Evolutionary conservation across 1,140 invertebrate species (phyloP).

Genomic region (Caenorhabditis tropicalis): DNA sequence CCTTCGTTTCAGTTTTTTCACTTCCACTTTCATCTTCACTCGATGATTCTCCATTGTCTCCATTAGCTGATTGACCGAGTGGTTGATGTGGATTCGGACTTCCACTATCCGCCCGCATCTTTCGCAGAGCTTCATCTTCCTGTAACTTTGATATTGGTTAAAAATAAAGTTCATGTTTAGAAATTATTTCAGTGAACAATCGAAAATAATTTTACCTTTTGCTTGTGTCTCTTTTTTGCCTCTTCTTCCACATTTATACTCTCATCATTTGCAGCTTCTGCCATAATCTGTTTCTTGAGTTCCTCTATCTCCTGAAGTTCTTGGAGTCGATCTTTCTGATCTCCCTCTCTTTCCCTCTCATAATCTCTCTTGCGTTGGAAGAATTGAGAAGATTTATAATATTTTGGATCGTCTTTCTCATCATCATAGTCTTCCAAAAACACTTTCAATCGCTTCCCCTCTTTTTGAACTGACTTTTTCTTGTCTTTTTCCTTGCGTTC

Average conservation of each 20-base stretch:
- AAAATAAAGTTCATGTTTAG: neutral
- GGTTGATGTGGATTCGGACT: slow-evolving; percentile 59
- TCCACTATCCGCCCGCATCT: slow-evolving; percentile 54
- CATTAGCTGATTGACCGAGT: slow-evolving; percentile 49
- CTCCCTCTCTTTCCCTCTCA: slow-evolving; percentile 87
- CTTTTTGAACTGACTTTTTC: slow-evolving; percentile 71
- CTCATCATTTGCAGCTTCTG: slow-evolving; percentile 77
- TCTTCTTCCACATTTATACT: slow-evolving; percentile 82
- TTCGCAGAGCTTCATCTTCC: slow-evolving; percentile 55
- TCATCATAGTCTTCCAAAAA: slow-evolving; percentile 99
- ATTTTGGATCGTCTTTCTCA: slow-evolving; percentile 92
- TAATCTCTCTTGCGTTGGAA: slow-evolving; percentile 84
- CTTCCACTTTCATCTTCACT: slow-evolving; percentile 15
- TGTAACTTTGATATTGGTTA: neutral
- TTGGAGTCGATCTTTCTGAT: slow-evolving; percentile 85
- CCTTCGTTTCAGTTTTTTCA: neutral
- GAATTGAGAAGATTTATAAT: slow-evolving; percentile 88
- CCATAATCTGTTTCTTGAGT: slow-evolving; percentile 82
- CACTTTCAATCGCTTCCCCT: slow-evolving; percentile 91
- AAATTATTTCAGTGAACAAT: neutral
- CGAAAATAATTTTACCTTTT: neutral
- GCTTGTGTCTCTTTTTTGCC: slow-evolving; percentile 74
- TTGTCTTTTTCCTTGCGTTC: slow-evolving; percentile 51
- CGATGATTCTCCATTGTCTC: neutral
- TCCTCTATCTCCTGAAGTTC: slow-evolving; percentile 92